Percentiles rank a stretch among this genome's conserved stretches.
phyloP scores from a whole-genome alignment of 2,888 invertebrate genomes.

The Belgica antarctica region DNA sequence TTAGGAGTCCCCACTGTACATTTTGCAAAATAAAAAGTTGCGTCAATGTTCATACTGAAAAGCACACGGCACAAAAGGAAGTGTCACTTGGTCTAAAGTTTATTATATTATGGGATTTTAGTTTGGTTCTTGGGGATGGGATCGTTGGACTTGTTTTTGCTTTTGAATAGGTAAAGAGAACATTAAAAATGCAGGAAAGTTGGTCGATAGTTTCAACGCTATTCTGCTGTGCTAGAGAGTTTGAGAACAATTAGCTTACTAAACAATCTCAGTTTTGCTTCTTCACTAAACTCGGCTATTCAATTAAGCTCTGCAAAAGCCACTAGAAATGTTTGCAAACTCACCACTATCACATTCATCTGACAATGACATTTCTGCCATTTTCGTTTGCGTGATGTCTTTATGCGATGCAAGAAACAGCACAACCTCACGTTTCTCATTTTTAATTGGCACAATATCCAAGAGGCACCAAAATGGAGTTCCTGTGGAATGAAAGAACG shows the following conservation, averaged over 20 bases:
- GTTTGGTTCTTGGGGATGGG: too few species aligned
- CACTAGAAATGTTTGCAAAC: slow-evolving; percentile 51
- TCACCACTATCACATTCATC: slow-evolving; percentile 75
- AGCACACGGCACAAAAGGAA: too few species aligned
- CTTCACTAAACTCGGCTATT: too few species aligned
- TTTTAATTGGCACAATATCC: slow-evolving; percentile 97
- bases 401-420: slow-evolving; percentile 94
- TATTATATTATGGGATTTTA: not conserved
- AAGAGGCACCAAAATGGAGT: slow-evolving; percentile 92
- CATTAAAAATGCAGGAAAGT: slow-evolving; percentile 11
- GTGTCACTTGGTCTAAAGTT: too few species aligned
- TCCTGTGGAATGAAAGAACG: too few species aligned
- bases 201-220: not conserved
- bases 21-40: too few species aligned
- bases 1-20: too few species aligned
- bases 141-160: too few species aligned
- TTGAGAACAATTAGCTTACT: slow-evolving; percentile 15
- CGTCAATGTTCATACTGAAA: too few species aligned
- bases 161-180: not conserved
- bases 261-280: slow-evolving; percentile 3
- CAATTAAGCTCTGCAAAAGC: not conserved
- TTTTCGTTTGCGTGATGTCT: slow-evolving; percentile 90
- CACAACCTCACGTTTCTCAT: slow-evolving; percentile 95
- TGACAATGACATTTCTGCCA: slow-evolving; percentile 79
- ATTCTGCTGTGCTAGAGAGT: not conserved